phyloP scores from a whole-genome alignment of 2,888 invertebrate genomes.

The Hermaeophaga mercurialis region DNA sequence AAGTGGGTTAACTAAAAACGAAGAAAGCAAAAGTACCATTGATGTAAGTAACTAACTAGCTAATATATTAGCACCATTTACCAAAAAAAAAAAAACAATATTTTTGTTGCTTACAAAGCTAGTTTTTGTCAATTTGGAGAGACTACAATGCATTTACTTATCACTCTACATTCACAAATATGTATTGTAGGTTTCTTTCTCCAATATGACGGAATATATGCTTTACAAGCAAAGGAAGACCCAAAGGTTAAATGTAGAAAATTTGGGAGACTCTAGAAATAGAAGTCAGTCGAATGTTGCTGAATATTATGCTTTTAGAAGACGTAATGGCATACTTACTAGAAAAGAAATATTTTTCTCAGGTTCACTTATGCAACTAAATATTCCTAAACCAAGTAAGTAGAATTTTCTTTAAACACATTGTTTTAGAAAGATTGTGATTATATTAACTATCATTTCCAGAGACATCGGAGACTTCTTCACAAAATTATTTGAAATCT shows the following conservation, averaged over 20 bases:
- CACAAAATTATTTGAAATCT: slow-evolving; percentile 58
- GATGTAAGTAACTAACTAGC: no score
- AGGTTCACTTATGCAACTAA: slow-evolving; percentile 90
- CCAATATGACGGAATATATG: neutral
- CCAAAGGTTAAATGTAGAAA: slow-evolving; percentile 62
- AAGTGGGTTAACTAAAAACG: slow-evolving; percentile 53
- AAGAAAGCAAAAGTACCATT: slow-evolving; percentile 52
- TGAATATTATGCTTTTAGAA: slow-evolving; percentile 32
- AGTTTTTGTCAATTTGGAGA: no score
- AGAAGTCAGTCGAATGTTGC: slow-evolving; percentile 56
- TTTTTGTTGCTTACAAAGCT: no score
- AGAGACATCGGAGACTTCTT: slow-evolving; percentile 52
- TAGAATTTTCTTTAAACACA: slow-evolving; percentile 86
- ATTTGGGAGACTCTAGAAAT: slow-evolving; percentile 70
- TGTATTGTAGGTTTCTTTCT: slow-evolving; percentile 2
- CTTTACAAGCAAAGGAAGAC: neutral
- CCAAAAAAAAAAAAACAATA: no score
- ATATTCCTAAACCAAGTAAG: slow-evolving; percentile 52
- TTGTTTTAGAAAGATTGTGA: no score
- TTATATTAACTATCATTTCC: slow-evolving; percentile 61
- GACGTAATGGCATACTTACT: slow-evolving; percentile 77
- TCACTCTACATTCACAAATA: no score
- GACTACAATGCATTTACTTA: neutral
- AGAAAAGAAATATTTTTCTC: slow-evolving; percentile 98
- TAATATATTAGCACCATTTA: no score